Conservation (phyloP, 2,113 vertebrate species). For the Cercocebus atys region DNA sequence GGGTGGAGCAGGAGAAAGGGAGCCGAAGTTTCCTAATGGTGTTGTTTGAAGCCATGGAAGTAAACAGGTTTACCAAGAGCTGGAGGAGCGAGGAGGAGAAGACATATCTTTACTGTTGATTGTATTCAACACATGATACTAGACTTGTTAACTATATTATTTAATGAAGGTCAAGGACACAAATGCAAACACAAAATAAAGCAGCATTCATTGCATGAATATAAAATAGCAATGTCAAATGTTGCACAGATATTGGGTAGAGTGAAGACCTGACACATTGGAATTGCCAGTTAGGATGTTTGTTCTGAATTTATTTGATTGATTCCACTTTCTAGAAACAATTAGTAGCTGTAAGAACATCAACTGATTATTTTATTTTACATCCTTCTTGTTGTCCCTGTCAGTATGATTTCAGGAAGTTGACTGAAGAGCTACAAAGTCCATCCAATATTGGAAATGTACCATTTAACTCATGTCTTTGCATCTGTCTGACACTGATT, state of each 20-base stretch:
- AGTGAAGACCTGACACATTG: not conserved
- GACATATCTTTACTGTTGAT: not conserved
- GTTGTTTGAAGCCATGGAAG: not conserved
- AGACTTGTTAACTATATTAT: not conserved
- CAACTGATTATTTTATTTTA: not conserved
- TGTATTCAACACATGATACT: not conserved
- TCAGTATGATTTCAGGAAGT: not conserved
- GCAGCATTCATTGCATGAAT: not conserved
- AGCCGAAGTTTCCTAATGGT: not conserved
- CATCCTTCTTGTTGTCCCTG: not conserved
- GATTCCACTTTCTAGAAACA: not conserved
- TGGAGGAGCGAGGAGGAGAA: not conserved
- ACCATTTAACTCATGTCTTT: not conserved
- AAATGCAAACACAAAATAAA: not conserved
- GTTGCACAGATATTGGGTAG: too few species aligned
- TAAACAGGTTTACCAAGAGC: not conserved
- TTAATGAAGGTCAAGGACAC: not conserved
- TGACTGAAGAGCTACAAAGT: not conserved
- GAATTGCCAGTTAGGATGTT: not conserved
- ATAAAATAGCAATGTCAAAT: not conserved
- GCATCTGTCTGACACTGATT: not conserved
- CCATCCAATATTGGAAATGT: not conserved
- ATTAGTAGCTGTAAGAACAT: not conserved
- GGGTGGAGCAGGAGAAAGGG: not conserved
- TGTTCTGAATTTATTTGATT: not conserved